Base-by-base conservation (phyloP, 1,140 invertebrate genomes). In the Argopecten irradians region DNA sequence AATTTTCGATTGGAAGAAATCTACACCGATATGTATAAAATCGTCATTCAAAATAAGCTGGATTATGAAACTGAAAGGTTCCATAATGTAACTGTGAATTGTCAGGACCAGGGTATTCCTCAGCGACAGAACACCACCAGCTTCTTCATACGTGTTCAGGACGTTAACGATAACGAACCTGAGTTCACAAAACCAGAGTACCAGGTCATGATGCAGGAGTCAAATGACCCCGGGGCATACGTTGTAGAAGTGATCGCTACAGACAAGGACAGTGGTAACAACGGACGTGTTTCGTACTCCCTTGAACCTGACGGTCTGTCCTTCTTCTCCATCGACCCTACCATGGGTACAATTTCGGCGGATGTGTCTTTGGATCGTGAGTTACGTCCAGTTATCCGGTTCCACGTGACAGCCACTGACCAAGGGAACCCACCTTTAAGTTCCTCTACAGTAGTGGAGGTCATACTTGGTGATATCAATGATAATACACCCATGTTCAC, bases 111-210 rank as follows among this genome's bases (percentile, higher is more conserved):
- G 34, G 92, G 92, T 39, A 86, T 86, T 84, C 92, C 90, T 28
- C 87, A 90, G 83, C 91, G 88, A 85, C 34, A 96, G 96, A 92
- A 97, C 97, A 97, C 7, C 96, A 96, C 43, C 98, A 98, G 94
- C 98, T 96, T 99, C 0, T 96, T 97, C 22, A 90, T 95, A 5
- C 90, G 90, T 71, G 96, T 99, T 0, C 96, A 97, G 91, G 98
- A 99, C 94, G 97, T 98, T 91, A 99, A 99, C 94, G 98, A 99
- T 95, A 99, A 99, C 94, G 97, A 97, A 89, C 98, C 98, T 0
- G 96, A 97, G 11, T 99, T 99, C 95, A 97, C 97, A 90, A 90
- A 84, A 90, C 89, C 89, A 84, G 35, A 91, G 88, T 93, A 92
- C 86, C 41, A 91, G 71, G 89, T 89, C 9, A 92, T 86, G 14